Evolutionary conservation across 2,888 invertebrate genomes (phyloP), one percentile per base, ranked within the genome.

Genomic region (Maniola hyperantus): DNA sequence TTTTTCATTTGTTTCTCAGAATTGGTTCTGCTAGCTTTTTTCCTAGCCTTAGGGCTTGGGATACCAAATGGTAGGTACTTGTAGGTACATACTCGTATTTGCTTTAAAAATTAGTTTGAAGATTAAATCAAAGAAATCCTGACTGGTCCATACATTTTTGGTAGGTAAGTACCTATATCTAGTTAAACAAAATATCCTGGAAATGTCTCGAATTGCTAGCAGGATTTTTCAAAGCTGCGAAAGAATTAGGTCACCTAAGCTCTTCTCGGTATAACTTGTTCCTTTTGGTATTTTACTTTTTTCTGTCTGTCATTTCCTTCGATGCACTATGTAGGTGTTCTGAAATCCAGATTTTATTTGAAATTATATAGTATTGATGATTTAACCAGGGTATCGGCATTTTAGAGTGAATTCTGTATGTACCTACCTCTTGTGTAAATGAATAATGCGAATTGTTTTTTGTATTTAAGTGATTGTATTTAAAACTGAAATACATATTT

Each of bases 381-480:
- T 15, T 46, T 6, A 10, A 39, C 39, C 11, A 39, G 4, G 39
- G 39, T 39, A 39, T 39, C 39, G 39, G 39, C 10, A 39, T 10
- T 39, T 39, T 39, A 39, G 39, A 39, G 39, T 10, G 10, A 39
- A 39, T 39, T 39, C 26, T 26, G 39, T 39, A 39, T 4, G 10
- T 39, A 39, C 39, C 39, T 39, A 39, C 39, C 39, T 5, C 18
- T 11, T 26, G 8, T 54, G 34, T 54, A 54, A 36, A 54, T 36
- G 53, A 53, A 53, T 51, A 33, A 51, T 51, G 15, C n/a, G 34
- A 34, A 8, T n/a, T 18, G 6, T 50, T 36, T 34, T n/a, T 33
- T 54, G 36, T 54, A n/a, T 54, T 54, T 54, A 54, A 54, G 54
- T 26, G 26, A 34, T 36, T 54, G 13, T 33, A 34, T 54, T 54